phyloP scores from a whole-genome alignment of 2,113 vertebrate genomes.

The Myodes glareolus region DNA sequence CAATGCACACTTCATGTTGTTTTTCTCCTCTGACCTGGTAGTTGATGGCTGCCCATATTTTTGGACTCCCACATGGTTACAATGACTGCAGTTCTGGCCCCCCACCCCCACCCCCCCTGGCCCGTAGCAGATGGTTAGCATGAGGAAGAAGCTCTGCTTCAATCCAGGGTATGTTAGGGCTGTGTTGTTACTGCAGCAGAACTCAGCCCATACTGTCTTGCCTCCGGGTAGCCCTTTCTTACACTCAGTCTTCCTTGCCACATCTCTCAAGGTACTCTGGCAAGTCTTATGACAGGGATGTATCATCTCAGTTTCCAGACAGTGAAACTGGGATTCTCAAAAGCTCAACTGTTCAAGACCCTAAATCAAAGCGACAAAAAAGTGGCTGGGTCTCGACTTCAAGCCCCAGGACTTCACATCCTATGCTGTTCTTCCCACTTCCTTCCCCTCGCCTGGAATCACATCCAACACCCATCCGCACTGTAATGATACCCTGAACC shows the following conservation, averaged over 20 bases:
- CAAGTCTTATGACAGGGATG: neutral
- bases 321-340: neutral
- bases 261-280: neutral
- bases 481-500: too few relatives aligned
- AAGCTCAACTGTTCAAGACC: neutral
- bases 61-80: neutral
- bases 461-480: fast-evolving
- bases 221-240: neutral
- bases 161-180: neutral
- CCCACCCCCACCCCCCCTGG: neutral
- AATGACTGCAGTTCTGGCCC: neutral
- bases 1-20: neutral
- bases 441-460: neutral
- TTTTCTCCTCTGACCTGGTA: neutral
- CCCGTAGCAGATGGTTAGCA: neutral
- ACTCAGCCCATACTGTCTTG: neutral
- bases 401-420: neutral
- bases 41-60: neutral
- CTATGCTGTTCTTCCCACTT: neutral
- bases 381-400: neutral
- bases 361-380: neutral
- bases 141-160: neutral
- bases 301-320: neutral
- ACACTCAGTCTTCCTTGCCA: fast-evolving
- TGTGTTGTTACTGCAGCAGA: neutral